These are phyloP conservation scores for Pristionchus entomophagus DNA, from an alignment of 2,888 invertebrate genomes.

Conservation along the genomic window DNA sequence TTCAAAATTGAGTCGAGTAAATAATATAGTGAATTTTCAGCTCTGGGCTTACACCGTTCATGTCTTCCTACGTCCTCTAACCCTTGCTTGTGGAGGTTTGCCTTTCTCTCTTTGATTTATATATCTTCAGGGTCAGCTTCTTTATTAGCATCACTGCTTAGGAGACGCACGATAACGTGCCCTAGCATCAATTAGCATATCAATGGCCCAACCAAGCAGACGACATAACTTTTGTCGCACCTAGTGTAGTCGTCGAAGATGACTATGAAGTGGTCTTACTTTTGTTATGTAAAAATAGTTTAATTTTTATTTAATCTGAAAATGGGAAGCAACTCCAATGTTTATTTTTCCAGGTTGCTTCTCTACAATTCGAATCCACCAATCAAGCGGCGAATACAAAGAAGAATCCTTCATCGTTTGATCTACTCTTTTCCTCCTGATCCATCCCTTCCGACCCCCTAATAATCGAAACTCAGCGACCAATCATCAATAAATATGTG, in stretches of 20 bases:
- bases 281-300: no score
- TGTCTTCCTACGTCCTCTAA: conserved; percentile 1
- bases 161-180: no score
- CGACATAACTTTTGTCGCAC: no score
- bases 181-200: no score
- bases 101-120: neutral
- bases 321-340: no score
- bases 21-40: conserved; percentile 11
- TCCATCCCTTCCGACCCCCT: neutral
- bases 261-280: no score
- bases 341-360: neutral
- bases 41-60: conserved; percentile 26
- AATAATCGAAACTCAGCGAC: conserved; percentile 22
- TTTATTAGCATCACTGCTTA: no score
- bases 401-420: conserved; percentile 36
- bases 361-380: conserved; percentile 45
- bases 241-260: no score
- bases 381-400: neutral
- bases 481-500: neutral
- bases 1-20: no score
- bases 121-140: no score
- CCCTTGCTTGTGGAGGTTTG: conserved; percentile 9
- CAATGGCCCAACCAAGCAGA: no score
- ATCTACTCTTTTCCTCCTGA: neutral
- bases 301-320: no score